Evolutionary conservation across 2,797 vertebrate species (phyloP).

Genomic region (Acanthurus leucopareius): DNA sequence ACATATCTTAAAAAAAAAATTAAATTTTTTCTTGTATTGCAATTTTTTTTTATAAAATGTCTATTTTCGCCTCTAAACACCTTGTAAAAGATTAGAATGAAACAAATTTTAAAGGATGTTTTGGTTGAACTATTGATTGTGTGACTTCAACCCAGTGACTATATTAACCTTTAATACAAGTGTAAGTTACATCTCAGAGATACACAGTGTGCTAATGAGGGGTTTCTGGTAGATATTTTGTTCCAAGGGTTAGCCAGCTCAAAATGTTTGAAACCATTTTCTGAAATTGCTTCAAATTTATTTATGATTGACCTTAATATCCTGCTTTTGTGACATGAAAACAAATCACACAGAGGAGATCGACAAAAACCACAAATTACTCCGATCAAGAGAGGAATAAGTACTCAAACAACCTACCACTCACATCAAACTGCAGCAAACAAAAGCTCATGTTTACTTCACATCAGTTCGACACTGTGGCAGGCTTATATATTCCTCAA

Average conservation of each 20-base stretch:
- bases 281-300: not conserved
- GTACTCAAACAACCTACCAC: not conserved
- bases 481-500: constrained; percentile 10
- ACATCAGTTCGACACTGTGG: not conserved
- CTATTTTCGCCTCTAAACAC: not conserved
- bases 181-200: no score
- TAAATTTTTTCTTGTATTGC: no score
- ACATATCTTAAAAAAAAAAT: not conserved
- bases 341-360: not conserved
- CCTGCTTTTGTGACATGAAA: not conserved
- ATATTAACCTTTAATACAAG: no score
- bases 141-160: no score
- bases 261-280: not conserved
- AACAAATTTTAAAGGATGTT: not conserved
- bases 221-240: not conserved
- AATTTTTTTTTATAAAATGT: not conserved
- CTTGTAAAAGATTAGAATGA: not conserved
- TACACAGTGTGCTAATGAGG: not conserved
- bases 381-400: not conserved
- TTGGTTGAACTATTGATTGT: not conserved
- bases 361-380: not conserved
- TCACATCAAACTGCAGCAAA: not conserved
- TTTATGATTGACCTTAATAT: not conserved
- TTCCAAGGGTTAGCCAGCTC: not conserved
- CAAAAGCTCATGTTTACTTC: not conserved